Base-by-base conservation (phyloP, 1,140 invertebrate genomes). In the Camponotus floridanus region DNA sequence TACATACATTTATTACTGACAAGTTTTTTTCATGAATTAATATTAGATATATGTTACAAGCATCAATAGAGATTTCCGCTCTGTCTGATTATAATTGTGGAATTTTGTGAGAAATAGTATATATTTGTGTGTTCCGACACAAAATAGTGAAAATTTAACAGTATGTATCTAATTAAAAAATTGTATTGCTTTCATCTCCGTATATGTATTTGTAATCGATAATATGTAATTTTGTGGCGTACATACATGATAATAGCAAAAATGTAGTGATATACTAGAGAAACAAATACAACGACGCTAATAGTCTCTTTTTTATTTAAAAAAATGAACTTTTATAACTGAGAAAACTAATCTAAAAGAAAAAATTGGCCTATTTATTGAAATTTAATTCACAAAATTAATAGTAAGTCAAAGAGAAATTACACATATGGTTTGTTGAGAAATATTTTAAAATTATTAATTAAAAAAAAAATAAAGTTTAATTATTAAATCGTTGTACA, bases 381-480 rank as follows among this genome's bases (percentile, higher is more conserved):
- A 48, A 33, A 18, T 76, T 13, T 15, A 59, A 61, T 39, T 59
- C 21, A 39, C 33, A 11, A 36, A 73, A 21, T 11, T 21, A 55
- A 33, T 45, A 79, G 11, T 18, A 15, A 55, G 8, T 57, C 31
- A 36, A 61, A 36, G 8, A 42, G 31, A n/a, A 83, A 83, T 74
- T 80, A 26, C 26, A 26, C 1, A 57, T 51, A 48, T 45, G 7
- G 62, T 74, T 62, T 26, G 13, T 74, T 61, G 45, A 78, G 9
- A 78, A n/a, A 21, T 45, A 64, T 4, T 48, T 78, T 33, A 8
- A 36, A 67, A 26, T 21, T 55, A 31, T 26, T 31, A 71, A 13
- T 45, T 7, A 73, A 51, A 57, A 45, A 7, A 15, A 57, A 45
- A 7, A 15, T 59, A 6, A 13, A 81, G 33, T 71, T 59, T 59